Conservation (phyloP, 2,888 invertebrate genomes). For the Geotrupes spiniger region DNA sequence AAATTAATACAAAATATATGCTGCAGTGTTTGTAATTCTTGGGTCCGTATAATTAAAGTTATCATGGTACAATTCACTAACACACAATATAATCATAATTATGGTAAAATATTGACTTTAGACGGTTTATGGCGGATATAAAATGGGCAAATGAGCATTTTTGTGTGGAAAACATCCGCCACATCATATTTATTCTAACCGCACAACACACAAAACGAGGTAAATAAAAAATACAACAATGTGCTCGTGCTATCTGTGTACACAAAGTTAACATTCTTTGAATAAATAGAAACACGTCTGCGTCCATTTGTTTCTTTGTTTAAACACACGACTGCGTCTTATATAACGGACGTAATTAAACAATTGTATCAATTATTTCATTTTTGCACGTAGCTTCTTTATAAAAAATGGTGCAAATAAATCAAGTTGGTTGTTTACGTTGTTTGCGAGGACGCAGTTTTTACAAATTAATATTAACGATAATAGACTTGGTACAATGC, state of each 20-base stretch:
- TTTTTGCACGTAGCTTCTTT: too few species aligned
- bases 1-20: too few species aligned
- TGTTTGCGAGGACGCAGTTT: background rate
- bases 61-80: too few species aligned
- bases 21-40: too few species aligned
- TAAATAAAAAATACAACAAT: slow-evolving; percentile 5
- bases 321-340: slow-evolving; percentile 4
- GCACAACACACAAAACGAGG: slow-evolving; percentile 2
- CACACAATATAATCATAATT: too few species aligned
- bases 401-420: too few species aligned
- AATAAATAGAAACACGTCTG: slow-evolving; percentile 4
- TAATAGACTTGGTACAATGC: background rate
- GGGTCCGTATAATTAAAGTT: too few species aligned
- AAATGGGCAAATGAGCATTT: background rate
- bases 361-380: background rate
- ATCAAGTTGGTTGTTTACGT: too few species aligned
- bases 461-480: background rate
- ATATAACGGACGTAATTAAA: slow-evolving; percentile 4
- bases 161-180: background rate
- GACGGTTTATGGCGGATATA: too few species aligned
- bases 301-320: slow-evolving; percentile 4
- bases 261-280: slow-evolving; percentile 7
- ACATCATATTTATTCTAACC: slow-evolving; percentile 3
- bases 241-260: slow-evolving; percentile 4
- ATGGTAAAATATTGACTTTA: too few species aligned